phyloP scores from a whole-genome alignment of 2,113 vertebrate genomes.

The Oxygymnocypris stewartii region DNA sequence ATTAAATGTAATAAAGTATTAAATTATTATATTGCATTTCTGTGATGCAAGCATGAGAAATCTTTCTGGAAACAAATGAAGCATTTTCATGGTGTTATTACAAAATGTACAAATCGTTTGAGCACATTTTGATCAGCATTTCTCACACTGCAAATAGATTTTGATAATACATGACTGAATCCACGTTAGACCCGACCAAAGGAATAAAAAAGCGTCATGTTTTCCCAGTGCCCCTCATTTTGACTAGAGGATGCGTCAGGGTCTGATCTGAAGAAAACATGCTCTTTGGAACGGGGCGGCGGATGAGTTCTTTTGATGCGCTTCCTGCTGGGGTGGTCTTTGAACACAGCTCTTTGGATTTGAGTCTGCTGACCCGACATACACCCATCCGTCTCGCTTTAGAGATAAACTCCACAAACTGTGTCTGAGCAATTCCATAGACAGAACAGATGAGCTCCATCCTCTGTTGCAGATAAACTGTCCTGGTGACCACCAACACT shows the following conservation, averaged over 20 bases:
- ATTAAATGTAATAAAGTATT: neutral
- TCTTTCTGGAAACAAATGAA: neutral
- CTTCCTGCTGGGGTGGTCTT: conserved; percentile 59
- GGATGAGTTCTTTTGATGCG: conserved; percentile 65
- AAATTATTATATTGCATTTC: neutral
- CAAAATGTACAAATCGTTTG: neutral
- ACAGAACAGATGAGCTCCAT: conserved; percentile 16
- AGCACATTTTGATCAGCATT: neutral
- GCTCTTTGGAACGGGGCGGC: conserved; percentile 53
- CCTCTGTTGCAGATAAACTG: conserved; percentile 1
- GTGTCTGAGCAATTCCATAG: conserved; percentile 13
- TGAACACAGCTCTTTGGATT: conserved; percentile 62
- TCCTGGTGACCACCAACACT: conserved; percentile 6
- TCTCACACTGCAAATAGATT: neutral
- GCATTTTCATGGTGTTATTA: neutral
- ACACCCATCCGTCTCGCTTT: conserved; percentile 40
- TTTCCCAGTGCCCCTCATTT: conserved; percentile 24
- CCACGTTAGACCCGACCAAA: neutral
- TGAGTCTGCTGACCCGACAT: conserved; percentile 39
- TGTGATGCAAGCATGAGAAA: neutral
- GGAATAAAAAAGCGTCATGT: neutral
- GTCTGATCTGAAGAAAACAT: conserved; percentile 54
- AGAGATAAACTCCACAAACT: conserved; percentile 32
- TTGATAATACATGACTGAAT: conserved; percentile 21
- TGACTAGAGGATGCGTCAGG: conserved; percentile 28